phyloP scores from a whole-genome alignment of 1,140 invertebrate species.

The Manduca sexta region DNA sequence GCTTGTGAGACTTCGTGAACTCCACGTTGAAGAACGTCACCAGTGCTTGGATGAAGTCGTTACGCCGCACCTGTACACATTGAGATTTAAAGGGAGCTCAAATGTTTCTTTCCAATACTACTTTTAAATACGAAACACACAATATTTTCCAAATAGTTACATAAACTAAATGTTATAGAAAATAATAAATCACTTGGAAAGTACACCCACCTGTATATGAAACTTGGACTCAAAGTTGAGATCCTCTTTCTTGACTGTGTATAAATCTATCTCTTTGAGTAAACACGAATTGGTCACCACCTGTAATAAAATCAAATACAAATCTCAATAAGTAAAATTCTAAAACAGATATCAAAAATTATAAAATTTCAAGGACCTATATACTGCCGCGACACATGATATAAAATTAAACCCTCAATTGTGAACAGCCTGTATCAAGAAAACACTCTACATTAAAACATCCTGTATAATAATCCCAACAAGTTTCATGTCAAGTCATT shows the following conservation, averaged over 20 bases:
- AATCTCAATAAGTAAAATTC: not conserved
- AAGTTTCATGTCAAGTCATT: too few relatives aligned
- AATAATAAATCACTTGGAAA: not conserved
- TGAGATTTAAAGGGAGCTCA: too few relatives aligned
- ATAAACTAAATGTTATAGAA: too few relatives aligned
- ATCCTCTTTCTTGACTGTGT: slow-evolving; percentile 96
- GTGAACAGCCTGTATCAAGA: too few relatives aligned
- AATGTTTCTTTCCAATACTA: too few relatives aligned
- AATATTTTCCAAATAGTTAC: too few relatives aligned
- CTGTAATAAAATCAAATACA: slow-evolving; percentile 64
- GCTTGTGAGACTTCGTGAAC: slow-evolving; percentile 99
- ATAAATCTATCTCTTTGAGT: slow-evolving; percentile 97
- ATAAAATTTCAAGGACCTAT: too few relatives aligned
- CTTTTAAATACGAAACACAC: too few relatives aligned
- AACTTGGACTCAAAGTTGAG: slow-evolving; percentile 95
- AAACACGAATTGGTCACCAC: slow-evolving; percentile 93
- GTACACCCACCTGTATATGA: slow-evolving; percentile 79
- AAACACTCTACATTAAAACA: too few relatives aligned
- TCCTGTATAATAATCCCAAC: too few relatives aligned
- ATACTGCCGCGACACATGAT: too few relatives aligned
- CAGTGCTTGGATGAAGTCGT: slow-evolving; percentile 98
- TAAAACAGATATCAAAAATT: slow-evolving; percentile 4
- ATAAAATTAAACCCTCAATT: too few relatives aligned
- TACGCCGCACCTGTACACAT: slow-evolving; percentile 80
- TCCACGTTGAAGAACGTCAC: slow-evolving; percentile 99